Evolutionary conservation across 37 sponge, comb jelly and placozoan species (phyloP), one percentile per base, ranked within the genome.

Genomic region (Beroe ovata): DNA sequence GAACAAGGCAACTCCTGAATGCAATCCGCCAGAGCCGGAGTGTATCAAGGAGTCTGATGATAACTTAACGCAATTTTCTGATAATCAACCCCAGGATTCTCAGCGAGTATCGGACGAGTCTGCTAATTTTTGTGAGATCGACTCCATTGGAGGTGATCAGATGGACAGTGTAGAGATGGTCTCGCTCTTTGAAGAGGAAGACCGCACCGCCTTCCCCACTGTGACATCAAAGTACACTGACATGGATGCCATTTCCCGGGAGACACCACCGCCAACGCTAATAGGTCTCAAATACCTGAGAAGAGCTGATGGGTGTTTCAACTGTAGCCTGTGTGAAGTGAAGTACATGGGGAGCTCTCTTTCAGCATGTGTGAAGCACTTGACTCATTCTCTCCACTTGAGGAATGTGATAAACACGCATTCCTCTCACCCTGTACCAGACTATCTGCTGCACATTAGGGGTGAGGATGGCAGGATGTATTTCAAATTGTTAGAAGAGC

Each of bases 311-410:
- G 22, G 54, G 0, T 14, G 22, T 4, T 77, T 32, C 84, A 16
- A 77, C 84, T 77, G 84, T 40, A 36, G 54, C 20, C 38, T 77
- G 38, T 77, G 84, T 25, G 84, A 77, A 21, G 33, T 77, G 8
- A 39, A 19, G 42, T 42, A 21, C 47, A 77, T 32, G 29, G 28
- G 63, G 54, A 26, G 28, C 8, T 77, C 84, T 14, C 22, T 38
- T 38, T 22, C 35, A 25, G 25, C 69, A 1, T 66, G 69, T 32
- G 14, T 32, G 54, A 33, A 21, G 19, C 84, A 77, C 54, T n/a
- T 41, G 25, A 40, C 47, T 40, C 19, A 21, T 54, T 32, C 36
- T 38, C 54, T 77, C 26, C 84, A 77, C 33, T 11, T 25, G 22
- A 38, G 84, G 25, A 38, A 18, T 19, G 11, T 77, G 42, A 42